phyloP scores from a whole-genome alignment of 1,140 invertebrate species.

The Sitophilus oryzae region DNA sequence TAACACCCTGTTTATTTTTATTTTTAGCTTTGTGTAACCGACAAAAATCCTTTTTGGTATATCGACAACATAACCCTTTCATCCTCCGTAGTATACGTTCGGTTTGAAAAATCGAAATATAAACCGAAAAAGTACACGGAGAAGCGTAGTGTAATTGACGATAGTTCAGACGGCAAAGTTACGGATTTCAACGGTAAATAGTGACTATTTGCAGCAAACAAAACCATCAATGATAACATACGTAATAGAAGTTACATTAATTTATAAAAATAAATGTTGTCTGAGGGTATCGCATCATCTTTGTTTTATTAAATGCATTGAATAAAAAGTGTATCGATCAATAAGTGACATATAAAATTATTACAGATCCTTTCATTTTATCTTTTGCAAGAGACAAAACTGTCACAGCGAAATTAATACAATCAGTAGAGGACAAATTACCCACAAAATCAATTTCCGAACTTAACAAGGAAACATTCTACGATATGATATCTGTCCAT shows the following conservation, averaged over 20 bases:
- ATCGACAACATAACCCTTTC: slow-evolving; percentile 6
- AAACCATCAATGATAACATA: too few relatives aligned
- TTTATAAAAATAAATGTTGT: too few relatives aligned
- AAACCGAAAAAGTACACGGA: too few relatives aligned
- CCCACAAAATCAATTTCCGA: neutral
- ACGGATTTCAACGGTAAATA: too few relatives aligned
- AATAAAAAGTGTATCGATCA: too few relatives aligned
- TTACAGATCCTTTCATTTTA: slow-evolving; percentile 2
- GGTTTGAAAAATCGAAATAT: slow-evolving; percentile 15
- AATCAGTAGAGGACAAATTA: slow-evolving; percentile 10
- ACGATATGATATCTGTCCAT: slow-evolving; percentile 17
- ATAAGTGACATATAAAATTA: too few relatives aligned
- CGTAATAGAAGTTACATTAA: too few relatives aligned
- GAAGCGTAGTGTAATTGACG: too few relatives aligned
- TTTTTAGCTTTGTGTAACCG: slow-evolving; percentile 19
- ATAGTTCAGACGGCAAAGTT: too few relatives aligned
- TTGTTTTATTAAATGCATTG: too few relatives aligned
- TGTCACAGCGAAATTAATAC: neutral
- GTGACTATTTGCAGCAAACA: too few relatives aligned
- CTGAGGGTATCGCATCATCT: too few relatives aligned
- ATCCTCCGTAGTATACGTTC: slow-evolving; percentile 9
- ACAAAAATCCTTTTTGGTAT: slow-evolving; percentile 20
- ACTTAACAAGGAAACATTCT: slow-evolving; percentile 2
- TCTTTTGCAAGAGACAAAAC: neutral
- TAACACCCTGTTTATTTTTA: neutral